A percentile compares a stretch with the other conserved stretches of the same genome.
Evolutionary conservation across 2,888 invertebrate genomes (phyloP).

Genomic region (Limnephilus auricula): DNA sequence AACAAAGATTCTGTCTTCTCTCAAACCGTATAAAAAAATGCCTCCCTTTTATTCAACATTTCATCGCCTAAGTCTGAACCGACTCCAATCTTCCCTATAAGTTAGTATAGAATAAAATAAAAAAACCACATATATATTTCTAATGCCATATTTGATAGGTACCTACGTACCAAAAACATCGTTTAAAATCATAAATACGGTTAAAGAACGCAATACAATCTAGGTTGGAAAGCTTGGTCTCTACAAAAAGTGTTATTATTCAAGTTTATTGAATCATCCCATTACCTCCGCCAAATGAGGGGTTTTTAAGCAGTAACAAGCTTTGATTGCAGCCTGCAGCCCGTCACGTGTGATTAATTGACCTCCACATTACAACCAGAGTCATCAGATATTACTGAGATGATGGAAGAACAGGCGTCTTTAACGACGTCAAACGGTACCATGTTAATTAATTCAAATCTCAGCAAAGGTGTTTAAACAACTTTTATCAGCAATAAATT

Average conservation of each 20-base stretch:
- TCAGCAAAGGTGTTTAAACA: not conserved
- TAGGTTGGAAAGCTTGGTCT: not conserved
- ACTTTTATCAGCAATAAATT: not conserved
- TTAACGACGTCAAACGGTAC: not conserved
- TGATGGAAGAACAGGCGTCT: not conserved
- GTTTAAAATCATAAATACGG: too few species aligned
- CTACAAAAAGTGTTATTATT: not conserved
- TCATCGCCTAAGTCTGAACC: too few species aligned
- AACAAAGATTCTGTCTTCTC: too few species aligned
- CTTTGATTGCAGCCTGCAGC: not conserved
- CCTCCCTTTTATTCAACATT: too few species aligned
- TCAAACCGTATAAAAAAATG: too few species aligned
- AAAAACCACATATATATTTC: too few species aligned
- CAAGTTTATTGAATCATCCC: not conserved
- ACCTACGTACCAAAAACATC: too few species aligned
- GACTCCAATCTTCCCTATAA: too few species aligned
- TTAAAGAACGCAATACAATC: too few species aligned
- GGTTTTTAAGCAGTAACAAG: not conserved
- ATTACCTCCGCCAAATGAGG: conserved; percentile 17
- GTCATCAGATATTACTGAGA: not conserved
- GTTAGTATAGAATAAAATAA: too few species aligned
- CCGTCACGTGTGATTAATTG: not conserved
- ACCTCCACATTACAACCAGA: not conserved
- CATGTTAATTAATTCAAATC: not conserved
- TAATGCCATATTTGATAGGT: too few species aligned